These are phyloP conservation scores for Merluccius polli DNA, from an alignment of 2,797 vertebrate species.

Conservation along the genomic window DNA sequence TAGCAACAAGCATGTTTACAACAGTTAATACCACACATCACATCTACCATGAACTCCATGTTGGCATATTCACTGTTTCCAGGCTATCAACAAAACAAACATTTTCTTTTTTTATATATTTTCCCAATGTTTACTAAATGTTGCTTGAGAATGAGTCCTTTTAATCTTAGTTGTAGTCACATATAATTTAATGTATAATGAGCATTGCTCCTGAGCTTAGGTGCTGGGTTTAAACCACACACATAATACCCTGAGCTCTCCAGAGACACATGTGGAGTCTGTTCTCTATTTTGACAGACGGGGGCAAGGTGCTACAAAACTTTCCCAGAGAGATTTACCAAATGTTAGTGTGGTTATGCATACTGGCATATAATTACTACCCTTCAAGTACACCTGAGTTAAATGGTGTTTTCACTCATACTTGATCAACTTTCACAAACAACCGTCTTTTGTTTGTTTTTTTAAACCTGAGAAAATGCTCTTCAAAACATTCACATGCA, in stretches of 20 bases:
- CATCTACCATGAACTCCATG: neutral
- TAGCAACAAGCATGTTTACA: neutral
- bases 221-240: constrained; percentile 37
- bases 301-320: constrained; percentile 29
- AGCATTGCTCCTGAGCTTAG: constrained; percentile 52
- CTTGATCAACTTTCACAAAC: constrained; percentile 37
- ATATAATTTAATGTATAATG: neutral
- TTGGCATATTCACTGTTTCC: too few species aligned
- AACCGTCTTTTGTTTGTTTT: constrained; percentile 49
- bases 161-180: neutral
- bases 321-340: constrained; percentile 55
- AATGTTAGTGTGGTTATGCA: constrained; percentile 24
- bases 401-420: constrained; percentile 61
- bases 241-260: constrained; percentile 46
- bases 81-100: constrained; percentile 3
- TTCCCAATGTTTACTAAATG: neutral
- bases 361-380: constrained; percentile 47
- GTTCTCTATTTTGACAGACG: constrained; percentile 40
- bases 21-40: neutral
- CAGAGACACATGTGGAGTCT: constrained; percentile 26
- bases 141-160: neutral
- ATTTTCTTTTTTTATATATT: neutral
- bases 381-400: constrained; percentile 32
- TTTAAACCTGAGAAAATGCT: constrained; percentile 52
- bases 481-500: constrained; percentile 51